phyloP scores from a whole-genome alignment of 2,797 vertebrate species.

The Babyrousa celebensis region DNA sequence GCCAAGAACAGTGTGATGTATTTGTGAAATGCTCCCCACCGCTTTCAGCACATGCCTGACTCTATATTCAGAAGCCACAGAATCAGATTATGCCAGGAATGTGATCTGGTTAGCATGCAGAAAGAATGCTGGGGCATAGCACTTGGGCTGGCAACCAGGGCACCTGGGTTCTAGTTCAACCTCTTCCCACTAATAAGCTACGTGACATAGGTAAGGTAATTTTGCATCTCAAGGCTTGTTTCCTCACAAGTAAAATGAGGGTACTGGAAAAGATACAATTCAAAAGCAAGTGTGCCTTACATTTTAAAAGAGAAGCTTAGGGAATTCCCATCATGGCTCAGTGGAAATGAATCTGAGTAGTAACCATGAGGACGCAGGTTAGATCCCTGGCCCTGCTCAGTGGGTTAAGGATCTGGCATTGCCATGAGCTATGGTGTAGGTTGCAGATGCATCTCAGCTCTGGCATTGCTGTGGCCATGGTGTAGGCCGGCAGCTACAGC shows the following conservation, averaged over 20 bases:
- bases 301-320: slow-evolving; percentile 1
- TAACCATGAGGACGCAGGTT: too few relatives aligned
- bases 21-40: neutral
- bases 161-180: neutral
- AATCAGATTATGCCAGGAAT: neutral
- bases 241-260: neutral
- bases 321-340: too few relatives aligned
- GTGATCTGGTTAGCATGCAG: neutral
- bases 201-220: neutral
- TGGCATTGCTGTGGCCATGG: too few relatives aligned
- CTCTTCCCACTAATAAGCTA: neutral
- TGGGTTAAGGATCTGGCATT: too few relatives aligned
- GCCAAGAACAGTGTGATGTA: neutral
- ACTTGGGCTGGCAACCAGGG: neutral
- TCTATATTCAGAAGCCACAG: neutral
- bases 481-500: too few relatives aligned
- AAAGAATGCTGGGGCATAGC: neutral
- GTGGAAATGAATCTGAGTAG: too few relatives aligned
- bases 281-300: neutral
- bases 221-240: neutral
- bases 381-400: too few relatives aligned
- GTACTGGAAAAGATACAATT: neutral
- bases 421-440: too few relatives aligned
- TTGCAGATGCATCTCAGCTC: too few relatives aligned
- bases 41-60: neutral